Base-by-base conservation (phyloP, 2,888 invertebrate genomes). In the Sinohyriopsis cumingii region DNA sequence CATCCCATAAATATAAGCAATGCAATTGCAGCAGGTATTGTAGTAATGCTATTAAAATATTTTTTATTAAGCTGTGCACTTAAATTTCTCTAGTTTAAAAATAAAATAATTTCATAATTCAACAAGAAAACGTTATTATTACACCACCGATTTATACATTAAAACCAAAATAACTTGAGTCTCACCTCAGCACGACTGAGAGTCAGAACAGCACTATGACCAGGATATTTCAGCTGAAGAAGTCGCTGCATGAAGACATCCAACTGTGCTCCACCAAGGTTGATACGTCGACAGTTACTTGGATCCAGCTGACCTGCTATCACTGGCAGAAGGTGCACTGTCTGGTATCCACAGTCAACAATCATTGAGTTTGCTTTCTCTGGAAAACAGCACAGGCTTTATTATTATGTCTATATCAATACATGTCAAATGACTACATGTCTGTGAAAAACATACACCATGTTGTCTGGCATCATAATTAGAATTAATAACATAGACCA, bases 141-240 rank as follows among this genome's bases (percentile, higher is more conserved):
- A 55, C 24, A 24, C 55, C 18, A 65, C 25, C 18, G 56, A 18
- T 19, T 18, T 22, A 62, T 0, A 20, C 28, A 62, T 9, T 33
- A 19, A n/a, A n/a, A 18, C 62, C 19, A 62, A 45, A 33, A 62
- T 7, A 63, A 28, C 22, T n/a, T 19, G 22, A 15, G 24, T 28
- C 6, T 25, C 66, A 93, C 93, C 91, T 98, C 97, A 57, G 95
- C 94, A 74, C 97, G 92, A 71, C 95, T 95, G 79, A 95, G 93
- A 0, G 96, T 96, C 75, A 98, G 94, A 0, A 95, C 94, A 87
- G 95, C 95, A 0, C 95, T 93, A 90, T 97, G 97, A 0, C 95
- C 95, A 0, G 98, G 97, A 90, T 97, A 97, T 89, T 97, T 97
- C 57, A 98, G 92, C 90, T 98, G 97, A 57, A 98, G 92, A 63